Evolutionary conservation across 2,888 invertebrate genomes (phyloP).

Genomic region (Coelogynopora nodosa): DNA sequence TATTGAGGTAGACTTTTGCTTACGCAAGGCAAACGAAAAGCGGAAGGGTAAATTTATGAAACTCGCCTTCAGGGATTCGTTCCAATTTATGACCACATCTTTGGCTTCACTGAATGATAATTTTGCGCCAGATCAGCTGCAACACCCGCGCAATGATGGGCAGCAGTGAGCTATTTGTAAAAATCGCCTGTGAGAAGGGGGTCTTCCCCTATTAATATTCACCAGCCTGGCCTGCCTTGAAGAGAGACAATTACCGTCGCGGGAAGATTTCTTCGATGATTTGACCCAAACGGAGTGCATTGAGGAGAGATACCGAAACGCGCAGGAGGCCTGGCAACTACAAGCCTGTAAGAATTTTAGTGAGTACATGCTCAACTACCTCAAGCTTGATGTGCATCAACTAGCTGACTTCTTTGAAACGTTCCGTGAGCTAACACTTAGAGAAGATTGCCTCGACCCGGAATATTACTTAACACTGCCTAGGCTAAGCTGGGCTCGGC

Average conservation of each 20-base stretch:
- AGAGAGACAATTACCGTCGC: neutral
- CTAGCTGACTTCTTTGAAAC: neutral
- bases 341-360: neutral
- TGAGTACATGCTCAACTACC: neutral
- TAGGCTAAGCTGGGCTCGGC: too few relatives aligned
- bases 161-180: neutral
- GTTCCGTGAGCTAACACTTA: too few relatives aligned
- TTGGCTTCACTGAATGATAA: neutral
- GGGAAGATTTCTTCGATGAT: neutral
- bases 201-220: neutral
- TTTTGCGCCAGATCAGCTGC: neutral
- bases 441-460: too few relatives aligned
- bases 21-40: neutral
- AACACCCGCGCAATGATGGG: neutral
- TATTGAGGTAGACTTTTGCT: neutral
- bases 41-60: neutral
- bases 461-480: too few relatives aligned
- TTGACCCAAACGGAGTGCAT: neutral
- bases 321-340: neutral
- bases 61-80: neutral
- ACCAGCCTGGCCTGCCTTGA: neutral
- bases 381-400: neutral
- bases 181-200: neutral
- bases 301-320: neutral
- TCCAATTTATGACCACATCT: neutral